Evolutionary conservation across 2,888 invertebrate genomes (phyloP).

Genomic region (Brenthis daphne): DNA sequence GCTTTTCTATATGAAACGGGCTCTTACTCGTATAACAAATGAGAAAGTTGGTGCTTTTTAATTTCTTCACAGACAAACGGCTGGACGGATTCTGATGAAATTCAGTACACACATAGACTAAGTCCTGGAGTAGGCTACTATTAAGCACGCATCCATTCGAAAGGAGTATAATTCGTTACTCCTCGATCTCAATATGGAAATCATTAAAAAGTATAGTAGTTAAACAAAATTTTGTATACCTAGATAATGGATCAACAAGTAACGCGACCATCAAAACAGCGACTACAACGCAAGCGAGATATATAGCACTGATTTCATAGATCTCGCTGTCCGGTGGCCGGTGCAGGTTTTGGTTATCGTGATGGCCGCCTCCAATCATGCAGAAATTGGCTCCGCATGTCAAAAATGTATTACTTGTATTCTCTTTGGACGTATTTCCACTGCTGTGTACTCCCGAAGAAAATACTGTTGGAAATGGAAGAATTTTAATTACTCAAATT

Average conservation of each 20-base stretch:
- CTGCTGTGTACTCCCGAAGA: conserved; percentile 88
- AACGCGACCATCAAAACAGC: conserved; percentile 93
- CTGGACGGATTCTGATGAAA: too few relatives aligned
- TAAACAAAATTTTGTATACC: conserved; percentile 71
- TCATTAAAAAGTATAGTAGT: background rate
- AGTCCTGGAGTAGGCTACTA: too few relatives aligned
- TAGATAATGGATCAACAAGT: conserved; percentile 94
- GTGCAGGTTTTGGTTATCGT: conserved; percentile 88
- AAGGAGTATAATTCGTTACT: too few relatives aligned
- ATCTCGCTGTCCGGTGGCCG: conserved; percentile 93
- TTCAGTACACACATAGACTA: too few relatives aligned
- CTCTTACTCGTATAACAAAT: too few relatives aligned
- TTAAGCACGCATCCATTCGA: too few relatives aligned
- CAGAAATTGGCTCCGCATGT: conserved; percentile 92
- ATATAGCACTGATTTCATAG: conserved; percentile 94
- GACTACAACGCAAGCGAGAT: conserved; percentile 91
- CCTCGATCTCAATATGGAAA: background rate
- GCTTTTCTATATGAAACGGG: too few relatives aligned
- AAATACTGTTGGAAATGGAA: conserved; percentile 80
- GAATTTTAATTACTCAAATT: background rate
- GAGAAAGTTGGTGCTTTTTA: too few relatives aligned
- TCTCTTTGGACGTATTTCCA: conserved; percentile 66
- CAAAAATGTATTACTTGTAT: conserved; percentile 77
- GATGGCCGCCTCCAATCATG: conserved; percentile 84
- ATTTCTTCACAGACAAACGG: too few relatives aligned